Evolutionary conservation across 1,140 invertebrate genomes (phyloP).

Genomic region (Triops longicaudatus): DNA sequence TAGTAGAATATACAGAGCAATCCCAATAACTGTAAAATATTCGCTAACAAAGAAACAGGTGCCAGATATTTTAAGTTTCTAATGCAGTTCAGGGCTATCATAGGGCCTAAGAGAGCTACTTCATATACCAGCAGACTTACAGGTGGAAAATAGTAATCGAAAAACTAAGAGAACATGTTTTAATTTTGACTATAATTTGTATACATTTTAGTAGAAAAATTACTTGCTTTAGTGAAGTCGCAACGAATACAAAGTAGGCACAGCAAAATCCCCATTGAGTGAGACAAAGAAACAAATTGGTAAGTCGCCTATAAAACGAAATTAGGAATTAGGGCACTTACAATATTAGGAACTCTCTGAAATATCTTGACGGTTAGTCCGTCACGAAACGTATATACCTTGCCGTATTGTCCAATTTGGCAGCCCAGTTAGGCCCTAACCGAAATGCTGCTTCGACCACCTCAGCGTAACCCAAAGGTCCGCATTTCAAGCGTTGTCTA

Average conservation of each 20-base stretch:
- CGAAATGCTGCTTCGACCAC: slow-evolving; percentile 61
- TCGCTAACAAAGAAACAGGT: slow-evolving; percentile 69
- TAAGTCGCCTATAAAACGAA: slow-evolving; percentile 50
- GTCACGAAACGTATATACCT: slow-evolving; percentile 51
- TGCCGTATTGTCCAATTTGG: slow-evolving; percentile 52
- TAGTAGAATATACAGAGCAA: slow-evolving; percentile 69
- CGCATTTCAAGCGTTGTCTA: slow-evolving; percentile 52
- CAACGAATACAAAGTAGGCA: slow-evolving; percentile 93
- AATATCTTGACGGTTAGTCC: too few relatives aligned
- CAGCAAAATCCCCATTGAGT: slow-evolving; percentile 94
- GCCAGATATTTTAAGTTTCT: slow-evolving; percentile 73
- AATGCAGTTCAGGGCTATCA: slow-evolving; percentile 64
- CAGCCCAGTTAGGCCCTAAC: slow-evolving; percentile 55
- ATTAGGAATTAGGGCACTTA: too few relatives aligned
- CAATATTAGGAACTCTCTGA: too few relatives aligned
- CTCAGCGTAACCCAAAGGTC: slow-evolving; percentile 60
- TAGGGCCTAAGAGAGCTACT: slow-evolving; percentile 57
- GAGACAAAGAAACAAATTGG: slow-evolving; percentile 74
- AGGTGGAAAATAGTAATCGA: slow-evolving; percentile 50
- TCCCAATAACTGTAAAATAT: slow-evolving; percentile 52
- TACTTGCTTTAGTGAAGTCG: slow-evolving; percentile 70
- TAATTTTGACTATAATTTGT: neutral
- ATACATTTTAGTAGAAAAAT: slow-evolving; percentile 28
- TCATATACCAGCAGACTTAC: slow-evolving; percentile 59
- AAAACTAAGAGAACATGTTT: slow-evolving; percentile 48